Conservation (phyloP, 2,797 vertebrate genomes). For the Podargus strigoides region DNA sequence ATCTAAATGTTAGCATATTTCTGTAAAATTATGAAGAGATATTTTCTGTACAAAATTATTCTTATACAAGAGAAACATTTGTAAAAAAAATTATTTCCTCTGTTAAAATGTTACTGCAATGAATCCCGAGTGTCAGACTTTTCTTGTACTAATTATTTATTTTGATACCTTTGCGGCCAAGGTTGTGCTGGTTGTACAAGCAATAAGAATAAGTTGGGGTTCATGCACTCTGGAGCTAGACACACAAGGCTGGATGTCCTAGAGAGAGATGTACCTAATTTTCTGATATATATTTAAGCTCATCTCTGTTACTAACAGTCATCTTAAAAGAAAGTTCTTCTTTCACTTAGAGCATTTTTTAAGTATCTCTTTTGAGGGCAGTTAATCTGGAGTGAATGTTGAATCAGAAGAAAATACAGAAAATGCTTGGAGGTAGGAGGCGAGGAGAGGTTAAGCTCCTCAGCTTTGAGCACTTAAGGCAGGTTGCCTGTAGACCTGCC, state of each 20-base stretch:
- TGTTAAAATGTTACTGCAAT: constrained; percentile 72
- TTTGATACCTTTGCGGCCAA: constrained; percentile 54
- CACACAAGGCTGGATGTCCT: not conserved
- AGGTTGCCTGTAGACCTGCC: not conserved
- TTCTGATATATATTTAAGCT: not conserved
- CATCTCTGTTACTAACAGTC: not conserved
- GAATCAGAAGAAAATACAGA: not conserved
- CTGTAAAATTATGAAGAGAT: constrained; percentile 68
- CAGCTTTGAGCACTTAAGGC: not conserved
- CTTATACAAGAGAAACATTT: constrained; percentile 69
- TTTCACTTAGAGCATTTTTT: not conserved
- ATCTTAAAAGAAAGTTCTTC: not conserved
- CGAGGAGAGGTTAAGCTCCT: not conserved
- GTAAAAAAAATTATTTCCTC: constrained; percentile 67
- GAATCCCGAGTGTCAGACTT: constrained; percentile 46
- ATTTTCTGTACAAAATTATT: constrained; percentile 76
- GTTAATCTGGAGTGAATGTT: not conserved
- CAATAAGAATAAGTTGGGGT: constrained; percentile 25
- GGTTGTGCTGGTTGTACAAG: constrained; percentile 14
- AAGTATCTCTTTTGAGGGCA: not conserved
- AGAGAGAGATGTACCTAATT: not conserved
- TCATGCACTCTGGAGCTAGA: not conserved
- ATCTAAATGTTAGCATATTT: constrained; percentile 29
- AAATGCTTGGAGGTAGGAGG: not conserved
- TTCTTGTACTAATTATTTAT: constrained; percentile 54